Percentiles rank a stretch among this genome's conserved stretches.
Evolutionary conservation across 2,888 invertebrate species (phyloP).

Genomic region (Andrena camellia): DNA sequence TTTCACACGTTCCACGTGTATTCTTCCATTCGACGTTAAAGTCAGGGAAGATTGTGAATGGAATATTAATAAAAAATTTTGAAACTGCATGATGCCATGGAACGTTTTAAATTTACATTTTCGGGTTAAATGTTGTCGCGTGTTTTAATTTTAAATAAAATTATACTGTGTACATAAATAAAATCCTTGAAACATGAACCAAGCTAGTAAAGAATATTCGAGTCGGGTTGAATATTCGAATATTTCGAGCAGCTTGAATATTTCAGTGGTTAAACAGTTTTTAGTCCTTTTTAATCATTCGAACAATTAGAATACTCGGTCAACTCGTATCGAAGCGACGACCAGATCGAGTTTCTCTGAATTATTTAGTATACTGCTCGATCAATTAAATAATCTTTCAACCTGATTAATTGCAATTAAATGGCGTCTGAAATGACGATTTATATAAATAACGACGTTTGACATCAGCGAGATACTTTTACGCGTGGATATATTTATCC

Average conservation of each 20-base stretch:
- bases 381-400: neutral
- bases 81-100: neutral
- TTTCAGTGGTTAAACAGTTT: neutral
- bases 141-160: neutral
- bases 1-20: neutral
- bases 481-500: conserved; percentile 5
- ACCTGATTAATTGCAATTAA: neutral
- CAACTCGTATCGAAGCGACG: too few species aligned
- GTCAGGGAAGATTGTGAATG: neutral
- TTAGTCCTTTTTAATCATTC: neutral
- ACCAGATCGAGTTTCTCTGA: neutral
- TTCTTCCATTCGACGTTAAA: neutral
- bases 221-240: neutral
- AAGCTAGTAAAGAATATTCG: neutral
- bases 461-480: neutral
- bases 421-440: neutral
- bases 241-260: neutral
- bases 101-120: neutral
- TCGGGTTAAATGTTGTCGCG: neutral
- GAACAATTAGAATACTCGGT: neutral
- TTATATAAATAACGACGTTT: conserved; percentile 16
- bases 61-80: neutral
- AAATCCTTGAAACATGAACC: neutral
- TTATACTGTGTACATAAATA: neutral
- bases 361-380: neutral